phyloP scores from a whole-genome alignment of 2,888 invertebrate genomes.

The Bugula neritina region DNA sequence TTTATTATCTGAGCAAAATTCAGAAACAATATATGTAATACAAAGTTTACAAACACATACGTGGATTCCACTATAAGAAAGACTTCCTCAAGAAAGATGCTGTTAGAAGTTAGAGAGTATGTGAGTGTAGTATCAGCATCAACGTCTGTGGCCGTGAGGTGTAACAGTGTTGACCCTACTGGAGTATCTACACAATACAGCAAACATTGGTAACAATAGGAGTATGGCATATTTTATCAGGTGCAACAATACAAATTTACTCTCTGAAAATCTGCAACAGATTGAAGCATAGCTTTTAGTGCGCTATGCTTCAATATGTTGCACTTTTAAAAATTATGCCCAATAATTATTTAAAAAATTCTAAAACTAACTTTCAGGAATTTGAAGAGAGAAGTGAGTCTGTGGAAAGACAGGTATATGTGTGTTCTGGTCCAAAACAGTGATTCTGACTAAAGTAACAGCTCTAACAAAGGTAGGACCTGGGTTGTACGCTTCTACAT shows the following conservation, averaged over 20 bases:
- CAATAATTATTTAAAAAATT: too few relatives aligned
- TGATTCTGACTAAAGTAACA: not conserved
- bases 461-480: not conserved
- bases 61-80: not conserved
- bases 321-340: too few relatives aligned
- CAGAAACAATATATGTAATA: too few relatives aligned
- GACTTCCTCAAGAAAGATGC: conserved; percentile 27
- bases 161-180: conserved; percentile 33
- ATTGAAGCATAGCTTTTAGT: too few relatives aligned
- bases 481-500: not conserved
- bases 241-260: too few relatives aligned
- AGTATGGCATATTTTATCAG: too few relatives aligned
- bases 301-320: too few relatives aligned
- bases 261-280: too few relatives aligned
- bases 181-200: not conserved
- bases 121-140: conserved; percentile 33
- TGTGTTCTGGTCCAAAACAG: conserved; percentile 11
- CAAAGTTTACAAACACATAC: not conserved
- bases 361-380: conserved; percentile 8
- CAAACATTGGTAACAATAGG: too few relatives aligned
- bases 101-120: conserved; percentile 30
- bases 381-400: not conserved
- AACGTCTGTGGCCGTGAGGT: conserved; percentile 34
- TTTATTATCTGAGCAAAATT: too few relatives aligned
- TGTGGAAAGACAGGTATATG: not conserved